Evolutionary conservation across 2,888 invertebrate species (phyloP).

Genomic region (Apotomis capreana): DNA sequence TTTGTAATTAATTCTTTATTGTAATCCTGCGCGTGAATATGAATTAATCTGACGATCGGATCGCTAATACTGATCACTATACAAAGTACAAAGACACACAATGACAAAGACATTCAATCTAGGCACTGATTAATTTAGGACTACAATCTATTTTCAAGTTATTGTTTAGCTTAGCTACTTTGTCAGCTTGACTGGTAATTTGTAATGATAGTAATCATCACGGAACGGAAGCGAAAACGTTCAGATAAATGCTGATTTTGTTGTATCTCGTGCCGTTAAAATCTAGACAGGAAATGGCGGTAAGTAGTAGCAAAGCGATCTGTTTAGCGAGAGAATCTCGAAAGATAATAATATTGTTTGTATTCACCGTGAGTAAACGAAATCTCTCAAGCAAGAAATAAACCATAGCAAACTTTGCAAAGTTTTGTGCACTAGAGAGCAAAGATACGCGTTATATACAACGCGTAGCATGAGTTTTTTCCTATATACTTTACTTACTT

Average conservation of each 20-base stretch:
- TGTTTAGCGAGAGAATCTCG: constrained; percentile 12
- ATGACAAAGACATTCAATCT: neutral
- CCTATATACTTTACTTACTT: too few relatives aligned
- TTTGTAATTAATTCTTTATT: neutral
- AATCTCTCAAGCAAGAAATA: neutral
- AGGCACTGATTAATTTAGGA: constrained; percentile 5
- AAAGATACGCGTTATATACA: too few relatives aligned
- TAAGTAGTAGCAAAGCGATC: constrained; percentile 19
- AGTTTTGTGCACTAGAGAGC: too few relatives aligned
- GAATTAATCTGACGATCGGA: neutral
- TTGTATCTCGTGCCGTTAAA: constrained; percentile 27
- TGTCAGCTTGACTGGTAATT: constrained; percentile 28
- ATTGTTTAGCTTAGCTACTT: constrained; percentile 16
- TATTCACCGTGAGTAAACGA: neutral
- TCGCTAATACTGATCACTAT: neutral
- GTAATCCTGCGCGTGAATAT: neutral
- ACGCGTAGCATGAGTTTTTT: too few relatives aligned
- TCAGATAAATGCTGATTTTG: constrained; percentile 34
- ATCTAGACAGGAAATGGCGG: constrained; percentile 35
- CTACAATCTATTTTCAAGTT: neutral
- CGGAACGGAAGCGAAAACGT: constrained; percentile 27
- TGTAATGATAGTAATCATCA: constrained; percentile 31
- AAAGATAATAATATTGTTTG: neutral
- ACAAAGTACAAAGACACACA: constrained; percentile 9
- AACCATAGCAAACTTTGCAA: too few relatives aligned